Percentiles rank a stretch among this genome's conserved stretches.
phyloP scores from a whole-genome alignment of 2,888 invertebrate species.

The Amphipoea oculea region DNA sequence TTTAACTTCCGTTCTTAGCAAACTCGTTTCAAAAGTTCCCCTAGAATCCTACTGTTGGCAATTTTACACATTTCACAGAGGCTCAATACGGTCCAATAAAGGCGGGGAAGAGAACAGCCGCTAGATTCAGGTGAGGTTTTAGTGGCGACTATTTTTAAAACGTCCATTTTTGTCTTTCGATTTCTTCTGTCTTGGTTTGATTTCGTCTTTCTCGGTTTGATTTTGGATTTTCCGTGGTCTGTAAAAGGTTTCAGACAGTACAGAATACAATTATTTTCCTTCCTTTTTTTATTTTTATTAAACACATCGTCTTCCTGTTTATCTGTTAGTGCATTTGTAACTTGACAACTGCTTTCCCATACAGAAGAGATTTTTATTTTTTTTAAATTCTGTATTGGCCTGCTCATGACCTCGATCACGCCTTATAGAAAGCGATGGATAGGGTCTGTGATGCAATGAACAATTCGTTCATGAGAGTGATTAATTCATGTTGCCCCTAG shows the following conservation, averaged over 20 bases:
- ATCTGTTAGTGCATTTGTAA: not conserved
- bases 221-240: not conserved
- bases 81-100: slow-evolving; percentile 81
- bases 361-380: not conserved
- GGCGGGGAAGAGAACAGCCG: slow-evolving; percentile 71
- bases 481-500: slow-evolving; percentile 67
- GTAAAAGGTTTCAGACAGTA: not conserved
- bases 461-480: too few relatives aligned
- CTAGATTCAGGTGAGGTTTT: slow-evolving; percentile 54
- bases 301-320: not conserved
- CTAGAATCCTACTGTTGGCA: slow-evolving; percentile 80
- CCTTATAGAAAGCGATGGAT: too few relatives aligned
- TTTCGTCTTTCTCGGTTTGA: not conserved
- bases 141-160: slow-evolving; percentile 53
- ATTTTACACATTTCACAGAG: slow-evolving; percentile 82
- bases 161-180: not conserved
- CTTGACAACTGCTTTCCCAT: not conserved
- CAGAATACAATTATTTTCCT: not conserved
- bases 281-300: not conserved
- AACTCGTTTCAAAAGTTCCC: slow-evolving; percentile 78
- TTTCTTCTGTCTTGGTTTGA: not conserved
- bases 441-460: too few relatives aligned
- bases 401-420: too few relatives aligned
- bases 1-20: slow-evolving; percentile 72
- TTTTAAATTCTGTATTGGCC: too few relatives aligned